Evolutionary conservation across 2,888 invertebrate species (phyloP).

Genomic region (Seira sanloemensis): DNA sequence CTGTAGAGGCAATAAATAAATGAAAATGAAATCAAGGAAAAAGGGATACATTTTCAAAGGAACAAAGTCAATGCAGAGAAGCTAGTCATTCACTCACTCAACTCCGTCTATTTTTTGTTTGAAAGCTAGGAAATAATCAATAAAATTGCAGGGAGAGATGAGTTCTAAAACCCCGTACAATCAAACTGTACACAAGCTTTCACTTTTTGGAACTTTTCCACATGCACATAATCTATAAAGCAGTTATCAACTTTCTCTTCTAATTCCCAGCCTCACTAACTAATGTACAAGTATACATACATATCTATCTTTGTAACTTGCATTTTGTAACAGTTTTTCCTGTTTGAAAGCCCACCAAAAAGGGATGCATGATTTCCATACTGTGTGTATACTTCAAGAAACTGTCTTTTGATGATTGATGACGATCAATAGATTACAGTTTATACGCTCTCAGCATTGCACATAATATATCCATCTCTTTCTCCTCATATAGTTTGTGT

Average conservation of each 20-base stretch:
- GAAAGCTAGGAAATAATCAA: slow-evolving; percentile 72
- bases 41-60: background rate
- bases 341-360: too few relatives aligned
- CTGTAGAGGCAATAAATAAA: slow-evolving; percentile 15
- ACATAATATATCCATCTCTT: too few relatives aligned
- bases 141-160: slow-evolving; percentile 72
- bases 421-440: background rate
- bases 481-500: too few relatives aligned
- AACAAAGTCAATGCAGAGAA: slow-evolving; percentile 21
- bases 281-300: background rate
- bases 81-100: slow-evolving; percentile 32
- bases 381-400: too few relatives aligned
- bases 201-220: background rate
- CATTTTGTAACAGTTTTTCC: too few relatives aligned
- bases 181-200: background rate
- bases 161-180: slow-evolving; percentile 58
- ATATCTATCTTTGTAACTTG: too few relatives aligned
- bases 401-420: background rate
- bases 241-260: background rate
- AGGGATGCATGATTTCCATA: too few relatives aligned
- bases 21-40: slow-evolving; percentile 27
- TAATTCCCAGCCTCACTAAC: background rate
- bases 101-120: slow-evolving; percentile 35
- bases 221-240: background rate
- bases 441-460: too few relatives aligned